Evolutionary conservation across 1,140 invertebrate genomes (phyloP).

Genomic region (Brachionus rubens): DNA sequence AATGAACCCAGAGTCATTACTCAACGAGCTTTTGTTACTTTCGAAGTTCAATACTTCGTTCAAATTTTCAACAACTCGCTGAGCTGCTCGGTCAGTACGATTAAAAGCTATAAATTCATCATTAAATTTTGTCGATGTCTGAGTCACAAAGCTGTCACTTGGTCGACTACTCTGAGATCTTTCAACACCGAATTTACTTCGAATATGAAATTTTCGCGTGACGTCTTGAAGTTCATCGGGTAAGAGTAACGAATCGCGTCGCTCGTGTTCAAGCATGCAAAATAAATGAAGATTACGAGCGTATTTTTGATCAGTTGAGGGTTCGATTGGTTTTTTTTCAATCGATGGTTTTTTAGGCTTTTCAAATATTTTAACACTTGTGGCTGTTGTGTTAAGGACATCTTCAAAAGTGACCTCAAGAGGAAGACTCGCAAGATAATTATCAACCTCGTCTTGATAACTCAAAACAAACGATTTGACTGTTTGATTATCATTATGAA

Average conservation of each 20-base stretch:
- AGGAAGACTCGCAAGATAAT: conserved; percentile 8
- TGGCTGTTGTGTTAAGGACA: conserved; percentile 17
- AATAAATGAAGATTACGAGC: conserved; percentile 29
- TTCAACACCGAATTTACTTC: neutral
- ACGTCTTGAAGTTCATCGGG: conserved; percentile 19
- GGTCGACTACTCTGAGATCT: neutral
- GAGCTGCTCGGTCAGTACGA: neutral
- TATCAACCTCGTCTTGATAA: conserved; percentile 12
- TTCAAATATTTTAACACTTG: neutral
- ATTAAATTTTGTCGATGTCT: neutral
- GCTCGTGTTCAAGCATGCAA: conserved; percentile 35
- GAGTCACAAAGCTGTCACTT: neutral
- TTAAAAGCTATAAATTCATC: neutral
- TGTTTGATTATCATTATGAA: neutral
- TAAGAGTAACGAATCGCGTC: conserved; percentile 4
- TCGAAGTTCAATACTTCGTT: neutral
- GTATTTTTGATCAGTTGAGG: neutral
- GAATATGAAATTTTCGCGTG: conserved; percentile 23
- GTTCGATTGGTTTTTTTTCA: neutral
- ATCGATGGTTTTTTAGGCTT: neutral
- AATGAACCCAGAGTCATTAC: neutral
- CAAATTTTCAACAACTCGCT: neutral
- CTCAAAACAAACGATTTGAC: neutral
- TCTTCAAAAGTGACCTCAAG: neutral
- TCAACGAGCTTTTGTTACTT: neutral